phyloP scores from a whole-genome alignment of 2,113 vertebrate species.

The Cavia porcellus region DNA sequence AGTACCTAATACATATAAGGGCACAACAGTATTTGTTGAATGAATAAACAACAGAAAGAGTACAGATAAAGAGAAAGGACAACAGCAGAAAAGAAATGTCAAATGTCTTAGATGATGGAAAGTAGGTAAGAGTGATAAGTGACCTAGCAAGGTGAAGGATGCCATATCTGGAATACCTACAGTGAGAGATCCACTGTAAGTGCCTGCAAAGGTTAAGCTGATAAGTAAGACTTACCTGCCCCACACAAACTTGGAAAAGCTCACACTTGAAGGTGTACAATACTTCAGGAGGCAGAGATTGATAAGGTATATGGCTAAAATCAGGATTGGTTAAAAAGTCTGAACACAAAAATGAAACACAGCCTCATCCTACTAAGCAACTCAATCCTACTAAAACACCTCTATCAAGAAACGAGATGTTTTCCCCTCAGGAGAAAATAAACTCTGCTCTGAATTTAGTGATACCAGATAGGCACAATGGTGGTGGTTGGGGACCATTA shows the following conservation, averaged over 20 bases:
- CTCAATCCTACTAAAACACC: not conserved
- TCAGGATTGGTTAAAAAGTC: conserved; percentile 23
- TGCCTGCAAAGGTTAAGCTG: not conserved
- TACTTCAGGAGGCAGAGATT: not conserved
- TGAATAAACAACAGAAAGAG: conserved; percentile 35
- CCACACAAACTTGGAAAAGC: not conserved
- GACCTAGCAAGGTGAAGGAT: conserved; percentile 13
- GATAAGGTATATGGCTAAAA: not conserved
- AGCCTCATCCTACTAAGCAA: not conserved
- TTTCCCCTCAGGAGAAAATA: not conserved
- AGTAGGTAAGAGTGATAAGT: not conserved
- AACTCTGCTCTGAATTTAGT: not conserved
- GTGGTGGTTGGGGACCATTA: not conserved
- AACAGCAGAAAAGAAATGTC: conserved; percentile 12
- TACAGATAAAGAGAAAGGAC: not conserved
- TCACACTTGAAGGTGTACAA: not conserved
- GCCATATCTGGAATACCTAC: not conserved
- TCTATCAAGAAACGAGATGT: conserved; percentile 15
- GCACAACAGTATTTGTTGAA: not conserved
- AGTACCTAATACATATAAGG: not conserved
- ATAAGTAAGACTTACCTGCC: not conserved
- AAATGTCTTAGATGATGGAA: conserved; percentile 26
- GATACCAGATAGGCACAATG: not conserved
- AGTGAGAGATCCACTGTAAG: not conserved
- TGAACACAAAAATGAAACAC: conserved; percentile 32